Evolutionary conservation across 2,888 invertebrate species (phyloP), one percentile per base, ranked within the genome.

Genomic region (Melolontha melolontha): DNA sequence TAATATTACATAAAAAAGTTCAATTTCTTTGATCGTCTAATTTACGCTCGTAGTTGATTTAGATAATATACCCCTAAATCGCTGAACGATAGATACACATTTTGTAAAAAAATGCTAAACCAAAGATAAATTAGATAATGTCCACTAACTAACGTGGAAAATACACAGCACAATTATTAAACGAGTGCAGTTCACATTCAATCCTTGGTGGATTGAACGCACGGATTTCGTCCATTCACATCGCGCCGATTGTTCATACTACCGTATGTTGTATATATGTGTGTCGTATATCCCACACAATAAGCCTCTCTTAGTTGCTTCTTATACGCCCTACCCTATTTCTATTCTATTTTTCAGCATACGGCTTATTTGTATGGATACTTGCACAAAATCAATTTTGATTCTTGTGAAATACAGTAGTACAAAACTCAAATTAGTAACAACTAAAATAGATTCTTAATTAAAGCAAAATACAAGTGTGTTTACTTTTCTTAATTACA

Each of bases 261-360:
- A 57, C 57, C 57, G 57, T 57, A 42, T 57, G 42, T 27, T 44
- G 54, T 54, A 57, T 42, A 8, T 57, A 14, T 40, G 57, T 22
- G n/a, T 42, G 40, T 34, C 34, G 27, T 40, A 55, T 57, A 57
- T 57, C 42, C 57, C 57, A 57, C 57, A 57, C 44, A 57, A 55
- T 57, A 12, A 57, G 14, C 22, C 22, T 22, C 44, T 57, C 57
- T 57, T 57, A n/a, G 22, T 27, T 22, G 42, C 44, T 57, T 44
- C 41, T 44, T 29, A 57, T 41, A 6, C 42, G 57, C 57, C 57
- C 57, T 57, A 57, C 57, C 57, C 57, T 57, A 57, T 44, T 44
- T 42, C 57, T 57, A 42, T 42, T 57, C 44, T 57, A 41, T 12
- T 57, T 42, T 42, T 42, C 49, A 17, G 16, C 22, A 16, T 6